phyloP scores from a whole-genome alignment of 2,888 invertebrate species.

The Drosophila stalkeri region DNA sequence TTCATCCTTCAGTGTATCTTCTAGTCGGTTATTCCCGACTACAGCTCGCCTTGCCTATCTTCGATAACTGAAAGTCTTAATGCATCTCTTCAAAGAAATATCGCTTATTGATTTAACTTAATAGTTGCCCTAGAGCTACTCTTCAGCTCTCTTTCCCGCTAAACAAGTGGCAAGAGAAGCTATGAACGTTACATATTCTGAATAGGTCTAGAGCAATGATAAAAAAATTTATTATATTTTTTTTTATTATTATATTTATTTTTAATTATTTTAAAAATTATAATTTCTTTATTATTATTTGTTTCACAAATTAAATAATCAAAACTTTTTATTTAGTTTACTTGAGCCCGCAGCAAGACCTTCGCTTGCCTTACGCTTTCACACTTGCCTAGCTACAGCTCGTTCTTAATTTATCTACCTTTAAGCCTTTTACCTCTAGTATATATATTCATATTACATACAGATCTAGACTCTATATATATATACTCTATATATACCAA shows the following conservation, averaged over 20 bases:
- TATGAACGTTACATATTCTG: not conserved
- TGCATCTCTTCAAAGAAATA: not conserved
- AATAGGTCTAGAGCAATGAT: not conserved
- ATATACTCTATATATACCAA: not conserved
- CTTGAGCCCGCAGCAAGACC: not conserved
- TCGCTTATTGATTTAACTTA: constrained; percentile 4
- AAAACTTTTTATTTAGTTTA: not conserved
- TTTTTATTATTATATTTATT: too few species aligned
- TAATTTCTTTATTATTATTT: too few species aligned
- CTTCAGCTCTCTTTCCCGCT: not conserved
- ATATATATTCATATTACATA: not conserved
- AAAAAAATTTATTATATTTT: too few species aligned
- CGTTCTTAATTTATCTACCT: not conserved
- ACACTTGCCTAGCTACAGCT: not conserved
- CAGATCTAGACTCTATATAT: too few species aligned
- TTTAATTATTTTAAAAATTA: too few species aligned
- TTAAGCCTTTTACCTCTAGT: not conserved
- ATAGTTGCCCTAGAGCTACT: not conserved
- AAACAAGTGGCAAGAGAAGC: not conserved
- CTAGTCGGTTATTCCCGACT: not conserved
- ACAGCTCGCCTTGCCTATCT: not conserved
- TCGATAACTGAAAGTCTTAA: not conserved
- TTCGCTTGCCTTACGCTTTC: not conserved
- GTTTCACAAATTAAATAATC: too few species aligned
- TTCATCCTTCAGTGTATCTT: not conserved